A percentile compares a stretch with the other conserved stretches of the same genome.
These are phyloP conservation scores for Cotesia chilonis DNA, from an alignment of 1,140 invertebrate species.

Conservation along the genomic window DNA sequence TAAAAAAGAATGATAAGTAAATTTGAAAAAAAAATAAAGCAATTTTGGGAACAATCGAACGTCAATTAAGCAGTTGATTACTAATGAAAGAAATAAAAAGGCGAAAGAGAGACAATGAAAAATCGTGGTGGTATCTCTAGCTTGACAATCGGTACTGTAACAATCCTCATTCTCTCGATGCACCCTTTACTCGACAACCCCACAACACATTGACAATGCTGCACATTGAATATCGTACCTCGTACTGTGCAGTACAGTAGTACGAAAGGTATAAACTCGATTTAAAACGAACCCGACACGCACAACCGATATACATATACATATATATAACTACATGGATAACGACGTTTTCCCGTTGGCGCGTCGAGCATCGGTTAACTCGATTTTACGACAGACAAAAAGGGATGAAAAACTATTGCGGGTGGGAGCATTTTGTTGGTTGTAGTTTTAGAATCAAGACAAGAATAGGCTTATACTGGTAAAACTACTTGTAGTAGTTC, in stretches of 20 bases:
- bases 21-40: neutral
- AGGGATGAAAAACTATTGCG: constrained; percentile 27
- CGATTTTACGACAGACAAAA: constrained; percentile 53
- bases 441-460: neutral
- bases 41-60: constrained; percentile 5
- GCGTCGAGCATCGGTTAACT: constrained; percentile 61
- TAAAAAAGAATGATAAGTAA: neutral
- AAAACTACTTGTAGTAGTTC: no score
- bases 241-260: neutral
- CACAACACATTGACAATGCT: neutral
- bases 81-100: constrained; percentile 3
- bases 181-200: neutral
- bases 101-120: constrained; percentile 16
- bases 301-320: constrained; percentile 44
- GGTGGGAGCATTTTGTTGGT: constrained; percentile 7
- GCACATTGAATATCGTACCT: neutral
- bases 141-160: constrained; percentile 4
- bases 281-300: constrained; percentile 62
- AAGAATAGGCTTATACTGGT: no score
- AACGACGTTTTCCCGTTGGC: constrained; percentile 62
- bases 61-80: constrained; percentile 18
- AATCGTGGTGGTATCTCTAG: constrained; percentile 17
- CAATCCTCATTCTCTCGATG: constrained; percentile 6
- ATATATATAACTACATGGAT: constrained; percentile 57
- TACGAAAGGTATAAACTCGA: constrained; percentile 58